A percentile compares a stretch with the other conserved stretches of the same genome.
Evolutionary conservation across 2,113 vertebrate genomes (phyloP).

Genomic region (Rhagologus leucostigma): DNA sequence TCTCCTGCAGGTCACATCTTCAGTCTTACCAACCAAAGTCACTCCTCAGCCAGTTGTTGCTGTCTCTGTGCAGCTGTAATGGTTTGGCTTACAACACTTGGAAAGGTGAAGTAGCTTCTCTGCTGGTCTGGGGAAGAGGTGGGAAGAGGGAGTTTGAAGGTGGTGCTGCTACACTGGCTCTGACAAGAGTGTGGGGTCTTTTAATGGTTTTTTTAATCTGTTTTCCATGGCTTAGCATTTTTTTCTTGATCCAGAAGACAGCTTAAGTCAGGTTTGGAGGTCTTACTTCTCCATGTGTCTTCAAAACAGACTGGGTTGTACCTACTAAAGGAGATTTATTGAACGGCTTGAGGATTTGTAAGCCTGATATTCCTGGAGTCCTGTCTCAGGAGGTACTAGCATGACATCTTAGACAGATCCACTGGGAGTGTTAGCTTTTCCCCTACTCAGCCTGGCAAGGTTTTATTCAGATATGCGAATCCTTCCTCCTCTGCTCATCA

Average conservation of each 20-base stretch:
- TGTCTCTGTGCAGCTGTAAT: not conserved
- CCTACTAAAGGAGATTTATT: not conserved
- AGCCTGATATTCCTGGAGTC: not conserved
- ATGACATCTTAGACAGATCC: not conserved
- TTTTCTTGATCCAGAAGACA: not conserved
- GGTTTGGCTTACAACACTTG: not conserved
- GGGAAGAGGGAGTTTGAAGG: not conserved
- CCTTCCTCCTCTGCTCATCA: not conserved
- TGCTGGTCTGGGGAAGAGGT: not conserved
- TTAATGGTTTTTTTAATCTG: not conserved
- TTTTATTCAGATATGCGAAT: not conserved
- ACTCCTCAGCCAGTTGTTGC: accelerated
- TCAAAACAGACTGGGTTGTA: not conserved
- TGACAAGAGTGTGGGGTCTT: not conserved
- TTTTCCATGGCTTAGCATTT: not conserved
- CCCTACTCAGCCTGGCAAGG: not conserved
- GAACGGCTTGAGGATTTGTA: not conserved
- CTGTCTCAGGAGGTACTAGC: not conserved
- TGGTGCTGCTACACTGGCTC: not conserved
- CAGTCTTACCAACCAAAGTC: accelerated
- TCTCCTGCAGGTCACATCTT: not conserved
- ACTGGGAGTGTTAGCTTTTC: not conserved
- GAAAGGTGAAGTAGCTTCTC: not conserved
- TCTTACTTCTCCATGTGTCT: not conserved
- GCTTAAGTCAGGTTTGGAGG: not conserved